Conservation (phyloP, 2,888 invertebrate species). For the Thecophora atra region DNA sequence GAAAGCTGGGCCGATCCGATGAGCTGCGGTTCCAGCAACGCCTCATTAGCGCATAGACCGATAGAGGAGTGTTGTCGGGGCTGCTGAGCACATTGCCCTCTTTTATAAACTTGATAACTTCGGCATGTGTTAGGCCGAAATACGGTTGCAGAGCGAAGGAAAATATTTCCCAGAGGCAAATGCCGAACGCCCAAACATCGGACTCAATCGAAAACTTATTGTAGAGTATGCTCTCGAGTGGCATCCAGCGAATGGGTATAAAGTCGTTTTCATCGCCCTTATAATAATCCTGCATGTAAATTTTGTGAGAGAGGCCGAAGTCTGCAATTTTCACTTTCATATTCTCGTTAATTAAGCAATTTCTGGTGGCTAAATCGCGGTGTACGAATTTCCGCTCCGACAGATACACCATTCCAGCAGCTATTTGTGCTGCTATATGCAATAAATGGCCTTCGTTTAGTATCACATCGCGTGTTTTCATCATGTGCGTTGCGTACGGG, state of each 20-base stretch:
- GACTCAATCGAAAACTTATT: conserved; percentile 96
- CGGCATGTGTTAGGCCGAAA: conserved; percentile 96
- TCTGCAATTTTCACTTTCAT: conserved; percentile 98
- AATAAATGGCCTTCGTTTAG: conserved; percentile 83
- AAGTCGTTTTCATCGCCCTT: conserved; percentile 96
- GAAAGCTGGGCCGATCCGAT: conserved; percentile 85
- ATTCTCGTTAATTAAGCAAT: conserved; percentile 92
- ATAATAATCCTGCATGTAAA: conserved; percentile 94
- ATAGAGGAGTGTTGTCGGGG: conserved; percentile 88
- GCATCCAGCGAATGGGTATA: conserved; percentile 98
- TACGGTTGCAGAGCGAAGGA: conserved; percentile 96
- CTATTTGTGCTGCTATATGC: conserved; percentile 87
- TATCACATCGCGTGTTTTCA: conserved; percentile 65
- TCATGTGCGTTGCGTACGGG: conserved; percentile 79
- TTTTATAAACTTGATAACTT: conserved; percentile 93
- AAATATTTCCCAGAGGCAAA: conserved; percentile 96
- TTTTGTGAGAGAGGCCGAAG: conserved; percentile 95
- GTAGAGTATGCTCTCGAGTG: conserved; percentile 93
- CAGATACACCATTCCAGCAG: conserved; percentile 94
- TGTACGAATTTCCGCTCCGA: conserved; percentile 95
- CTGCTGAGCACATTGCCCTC: conserved; percentile 90
- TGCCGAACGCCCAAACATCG: conserved; percentile 97
- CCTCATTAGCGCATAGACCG: conserved; percentile 91
- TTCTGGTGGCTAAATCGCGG: conserved; percentile 93
- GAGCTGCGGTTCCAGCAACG: conserved; percentile 93